A percentile compares a stretch with the other conserved stretches of the same genome.
Evolutionary conservation across 2,888 invertebrate genomes (phyloP).

Genomic region (Timema cristinae): DNA sequence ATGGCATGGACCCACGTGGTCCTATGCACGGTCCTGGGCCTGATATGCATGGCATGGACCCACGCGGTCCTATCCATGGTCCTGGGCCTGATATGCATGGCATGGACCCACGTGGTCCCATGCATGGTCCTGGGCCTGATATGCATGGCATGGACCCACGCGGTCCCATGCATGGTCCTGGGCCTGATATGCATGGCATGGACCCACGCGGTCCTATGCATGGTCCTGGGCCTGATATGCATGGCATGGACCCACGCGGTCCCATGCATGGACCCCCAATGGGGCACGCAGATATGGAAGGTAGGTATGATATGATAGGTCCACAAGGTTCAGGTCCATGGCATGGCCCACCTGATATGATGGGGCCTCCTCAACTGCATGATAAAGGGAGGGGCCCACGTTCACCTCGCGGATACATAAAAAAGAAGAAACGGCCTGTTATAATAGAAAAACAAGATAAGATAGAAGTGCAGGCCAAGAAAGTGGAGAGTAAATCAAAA

Average conservation of each 20-base stretch:
- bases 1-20: too few species aligned
- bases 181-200: too few species aligned
- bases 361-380: constrained; percentile 10
- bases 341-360: constrained; percentile 20
- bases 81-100: too few species aligned
- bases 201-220: too few species aligned
- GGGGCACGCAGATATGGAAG: neutral
- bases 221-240: too few species aligned
- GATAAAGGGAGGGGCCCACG: constrained; percentile 15
- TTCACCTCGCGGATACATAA: constrained; percentile 12
- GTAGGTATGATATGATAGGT: neutral
- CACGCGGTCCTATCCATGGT: too few species aligned
- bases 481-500: constrained; percentile 40
- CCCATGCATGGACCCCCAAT: neutral
- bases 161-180: neutral
- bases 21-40: too few species aligned
- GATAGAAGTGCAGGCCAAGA: constrained; percentile 36
- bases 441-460: constrained; percentile 25
- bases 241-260: too few species aligned
- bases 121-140: too few species aligned
- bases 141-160: too few species aligned
- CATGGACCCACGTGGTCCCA: too few species aligned
- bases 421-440: constrained; percentile 7
- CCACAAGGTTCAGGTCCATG: neutral
- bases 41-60: neutral